phyloP scores from a whole-genome alignment of 2,888 invertebrate species.

The Spodoptera littoralis region DNA sequence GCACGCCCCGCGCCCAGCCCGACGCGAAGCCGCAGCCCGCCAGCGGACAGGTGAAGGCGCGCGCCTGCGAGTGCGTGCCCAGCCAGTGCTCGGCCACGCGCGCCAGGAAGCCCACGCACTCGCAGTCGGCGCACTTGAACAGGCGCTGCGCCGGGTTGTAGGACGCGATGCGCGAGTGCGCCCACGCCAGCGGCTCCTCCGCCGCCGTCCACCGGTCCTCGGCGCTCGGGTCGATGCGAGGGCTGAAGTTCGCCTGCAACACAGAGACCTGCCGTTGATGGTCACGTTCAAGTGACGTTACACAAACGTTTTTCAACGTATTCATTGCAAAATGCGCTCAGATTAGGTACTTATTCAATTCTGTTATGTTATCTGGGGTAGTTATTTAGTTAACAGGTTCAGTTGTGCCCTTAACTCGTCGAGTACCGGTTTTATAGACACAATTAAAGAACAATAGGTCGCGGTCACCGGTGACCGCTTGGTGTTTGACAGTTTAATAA shows the following conservation, averaged over 20 bases:
- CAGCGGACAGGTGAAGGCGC: conserved; percentile 91
- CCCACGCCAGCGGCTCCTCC: conserved; percentile 92
- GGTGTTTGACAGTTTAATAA: no score
- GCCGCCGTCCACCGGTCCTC: conserved; percentile 91
- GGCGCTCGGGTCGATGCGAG: conserved; percentile 83
- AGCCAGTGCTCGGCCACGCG: conserved; percentile 94
- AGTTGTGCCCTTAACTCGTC: no score
- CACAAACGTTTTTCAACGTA: no score
- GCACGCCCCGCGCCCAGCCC: conserved; percentile 93
- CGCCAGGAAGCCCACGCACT: conserved; percentile 92
- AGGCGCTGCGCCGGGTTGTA: conserved; percentile 93
- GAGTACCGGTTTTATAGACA: no score
- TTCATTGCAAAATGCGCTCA: no score
- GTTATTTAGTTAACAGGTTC: no score
- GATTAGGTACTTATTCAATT: no score
- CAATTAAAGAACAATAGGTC: no score
- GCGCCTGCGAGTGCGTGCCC: conserved; percentile 90
- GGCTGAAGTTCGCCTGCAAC: conserved; percentile 87
- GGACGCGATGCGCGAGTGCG: conserved; percentile 93
- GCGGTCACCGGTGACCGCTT: no score
- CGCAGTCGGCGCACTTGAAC: conserved; percentile 93
- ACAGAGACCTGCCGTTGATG: not conserved
- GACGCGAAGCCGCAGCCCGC: conserved; percentile 92
- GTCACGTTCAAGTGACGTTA: no score
- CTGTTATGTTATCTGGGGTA: no score